Percentiles rank a stretch among this genome's conserved stretches.
phyloP scores from a whole-genome alignment of 2,113 vertebrate genomes.

The Peromyscus maniculatus region DNA sequence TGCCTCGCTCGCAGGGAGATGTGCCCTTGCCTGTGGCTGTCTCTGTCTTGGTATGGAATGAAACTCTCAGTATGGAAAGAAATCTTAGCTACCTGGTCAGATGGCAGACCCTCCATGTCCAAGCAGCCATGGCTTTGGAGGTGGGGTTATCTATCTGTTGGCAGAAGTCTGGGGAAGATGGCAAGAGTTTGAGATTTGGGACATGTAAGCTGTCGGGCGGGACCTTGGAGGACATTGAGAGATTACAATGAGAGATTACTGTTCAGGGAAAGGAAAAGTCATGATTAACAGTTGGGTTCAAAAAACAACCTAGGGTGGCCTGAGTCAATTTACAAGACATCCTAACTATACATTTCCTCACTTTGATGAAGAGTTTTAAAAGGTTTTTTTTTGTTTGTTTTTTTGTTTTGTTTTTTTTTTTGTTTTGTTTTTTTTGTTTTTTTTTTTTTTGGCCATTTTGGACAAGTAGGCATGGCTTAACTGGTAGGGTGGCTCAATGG shows the following conservation, averaged over 20 bases:
- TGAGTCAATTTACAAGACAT: background rate
- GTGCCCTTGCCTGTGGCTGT: background rate
- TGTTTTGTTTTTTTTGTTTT: too few relatives aligned
- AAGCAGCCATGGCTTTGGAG: background rate
- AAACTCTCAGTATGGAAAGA: background rate
- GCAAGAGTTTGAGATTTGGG: background rate
- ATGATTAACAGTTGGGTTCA: background rate
- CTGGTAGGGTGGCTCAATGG: background rate
- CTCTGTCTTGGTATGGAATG: background rate
- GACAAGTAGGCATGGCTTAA: background rate
- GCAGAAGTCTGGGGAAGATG: background rate
- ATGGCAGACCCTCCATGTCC: background rate
- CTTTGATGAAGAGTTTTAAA: constrained; percentile 1
- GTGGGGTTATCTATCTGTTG: background rate
- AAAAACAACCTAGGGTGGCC: background rate
- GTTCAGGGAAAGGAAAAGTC: background rate
- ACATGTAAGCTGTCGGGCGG: background rate
- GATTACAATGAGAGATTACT: background rate
- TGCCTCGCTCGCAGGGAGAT: background rate
- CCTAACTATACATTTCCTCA: background rate
- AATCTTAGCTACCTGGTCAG: background rate
- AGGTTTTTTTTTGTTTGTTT: too few relatives aligned
- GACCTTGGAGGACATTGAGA: too few relatives aligned
- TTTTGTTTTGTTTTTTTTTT: background rate
- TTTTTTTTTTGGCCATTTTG: background rate